Conservation (phyloP, 2,888 invertebrate species). For the Unio pictorum region DNA sequence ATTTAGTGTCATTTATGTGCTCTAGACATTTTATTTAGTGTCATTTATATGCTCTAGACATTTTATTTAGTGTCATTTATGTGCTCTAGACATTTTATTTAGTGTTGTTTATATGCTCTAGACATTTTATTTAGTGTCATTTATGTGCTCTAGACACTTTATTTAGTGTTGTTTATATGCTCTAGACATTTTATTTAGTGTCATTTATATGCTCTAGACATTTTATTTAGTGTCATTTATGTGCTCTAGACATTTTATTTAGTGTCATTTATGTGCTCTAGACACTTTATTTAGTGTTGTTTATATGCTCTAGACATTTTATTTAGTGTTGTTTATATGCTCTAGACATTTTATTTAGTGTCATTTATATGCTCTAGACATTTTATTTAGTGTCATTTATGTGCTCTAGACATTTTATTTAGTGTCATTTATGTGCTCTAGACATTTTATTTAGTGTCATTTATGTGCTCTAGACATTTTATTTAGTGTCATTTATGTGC, state of each 20-base stretch:
- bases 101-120: neutral
- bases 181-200: neutral
- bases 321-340: neutral
- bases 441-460: conserved; percentile 9
- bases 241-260: neutral
- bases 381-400: neutral
- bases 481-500: neutral
- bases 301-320: conserved; percentile 74
- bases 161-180: neutral
- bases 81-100: conserved; percentile 75
- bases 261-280: neutral
- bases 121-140: neutral
- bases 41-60: neutral
- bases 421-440: neutral
- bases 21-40: neutral
- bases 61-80: conserved; percentile 5
- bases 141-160: neutral
- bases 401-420: neutral
- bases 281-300: neutral
- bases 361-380: neutral
- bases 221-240: conserved; percentile 9
- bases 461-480: neutral
- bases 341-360: neutral
- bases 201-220: too few species aligned
- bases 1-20: conserved; percentile 6